Evolutionary conservation across 1,140 invertebrate species (phyloP), one percentile per base, ranked within the genome.

Genomic region (Drosophila persimilis): DNA sequence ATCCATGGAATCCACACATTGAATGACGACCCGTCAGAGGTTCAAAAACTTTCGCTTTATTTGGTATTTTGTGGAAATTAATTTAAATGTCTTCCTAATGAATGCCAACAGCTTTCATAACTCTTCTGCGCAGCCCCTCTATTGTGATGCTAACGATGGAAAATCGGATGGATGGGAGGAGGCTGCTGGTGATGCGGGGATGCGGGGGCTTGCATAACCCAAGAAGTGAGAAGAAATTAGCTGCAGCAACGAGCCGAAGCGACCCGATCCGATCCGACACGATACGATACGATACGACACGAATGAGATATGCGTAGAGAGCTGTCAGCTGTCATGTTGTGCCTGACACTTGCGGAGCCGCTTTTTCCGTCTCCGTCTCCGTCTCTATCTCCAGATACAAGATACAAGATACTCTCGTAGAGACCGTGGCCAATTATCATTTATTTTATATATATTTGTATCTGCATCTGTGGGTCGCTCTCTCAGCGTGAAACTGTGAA

Each of bases 51-150:
- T 73, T 73, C 54, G 46, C 11, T 54, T 52, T 5, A 43, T 56
- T 41, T 29, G 55, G 48, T 17, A 53, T 24, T 26, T 26, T 26
- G 24, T 26, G 45, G 24, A 76, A 78, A 86, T 86, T 88, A 88
- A 86, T 86, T 86, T 88, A 88, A 86, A 86, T 75, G 83, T 81
- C 60, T 78, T 62, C 61, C 53, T 88, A 81, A 86, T 86, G 81
- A 86, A 65, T 75, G 81, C 50, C 60, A 70, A 72, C 62, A 67
- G 74, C 70, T 31, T 51, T 86, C 70, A 78, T 81, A 81, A 61
- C 51, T 80, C 47, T 52, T 63, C 58, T 56, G 29, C 29, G 31
- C 31, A 9, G 9, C 11, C 35, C 35, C 20, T 15, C 31, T 26
- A 64, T 75, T 75, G 60, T 73, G 52, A 74, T 74, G 71, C 53